phyloP scores from a whole-genome alignment of 2,888 invertebrate genomes.

The Deilephila elpenor region DNA sequence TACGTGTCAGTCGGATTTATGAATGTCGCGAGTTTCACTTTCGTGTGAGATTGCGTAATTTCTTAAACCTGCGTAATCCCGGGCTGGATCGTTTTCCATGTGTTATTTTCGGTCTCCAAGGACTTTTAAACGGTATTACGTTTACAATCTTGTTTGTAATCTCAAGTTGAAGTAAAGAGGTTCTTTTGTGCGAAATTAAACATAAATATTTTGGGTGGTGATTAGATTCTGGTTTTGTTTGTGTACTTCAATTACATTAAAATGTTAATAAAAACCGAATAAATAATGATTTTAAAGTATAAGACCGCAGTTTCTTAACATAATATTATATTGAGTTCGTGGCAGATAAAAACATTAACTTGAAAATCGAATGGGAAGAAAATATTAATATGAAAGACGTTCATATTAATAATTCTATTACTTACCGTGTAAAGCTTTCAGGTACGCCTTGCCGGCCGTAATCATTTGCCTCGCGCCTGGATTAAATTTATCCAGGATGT shows the following conservation, averaged over 20 bases:
- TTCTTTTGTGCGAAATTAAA: background rate
- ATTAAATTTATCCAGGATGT: slow-evolving; percentile 98
- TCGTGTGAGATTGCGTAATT: slow-evolving; percentile 38
- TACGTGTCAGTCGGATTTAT: slow-evolving; percentile 64
- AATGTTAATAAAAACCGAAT: no score
- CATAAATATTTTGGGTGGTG: background rate
- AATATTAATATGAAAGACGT: no score
- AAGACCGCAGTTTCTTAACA: no score
- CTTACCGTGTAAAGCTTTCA: slow-evolving; percentile 97
- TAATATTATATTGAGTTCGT: no score
- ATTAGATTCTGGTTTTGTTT: background rate
- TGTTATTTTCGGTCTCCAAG: slow-evolving; percentile 17
- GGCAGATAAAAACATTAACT: no score
- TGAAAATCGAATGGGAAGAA: no score
- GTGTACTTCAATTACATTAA: no score
- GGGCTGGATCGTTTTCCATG: slow-evolving; percentile 14
- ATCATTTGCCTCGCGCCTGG: slow-evolving; percentile 97
- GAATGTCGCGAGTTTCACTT: slow-evolving; percentile 52
- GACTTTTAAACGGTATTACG: slow-evolving; percentile 12
- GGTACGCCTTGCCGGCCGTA: slow-evolving; percentile 96
- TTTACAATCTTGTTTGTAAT: slow-evolving; percentile 11
- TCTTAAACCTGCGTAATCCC: slow-evolving; percentile 27
- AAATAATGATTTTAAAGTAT: no score
- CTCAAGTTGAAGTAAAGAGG: slow-evolving; percentile 30
- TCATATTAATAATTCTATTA: slow-evolving; percentile 43